These are phyloP conservation scores for Myiozetetes cayanensis DNA, from an alignment of 2,113 vertebrate genomes.

Conservation along the genomic window DNA sequence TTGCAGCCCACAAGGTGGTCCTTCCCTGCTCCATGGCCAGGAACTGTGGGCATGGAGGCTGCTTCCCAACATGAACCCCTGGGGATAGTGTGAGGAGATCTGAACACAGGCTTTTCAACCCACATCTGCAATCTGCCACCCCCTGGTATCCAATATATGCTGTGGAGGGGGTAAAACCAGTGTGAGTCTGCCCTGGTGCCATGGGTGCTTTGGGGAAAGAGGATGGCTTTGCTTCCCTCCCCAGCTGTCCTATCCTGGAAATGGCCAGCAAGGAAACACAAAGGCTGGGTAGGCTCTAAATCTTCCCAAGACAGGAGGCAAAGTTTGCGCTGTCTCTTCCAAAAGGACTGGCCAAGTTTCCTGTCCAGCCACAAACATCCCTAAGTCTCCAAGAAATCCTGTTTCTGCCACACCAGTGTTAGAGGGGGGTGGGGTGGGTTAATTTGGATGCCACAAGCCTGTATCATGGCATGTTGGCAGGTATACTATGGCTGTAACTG, in stretches of 20 bases:
- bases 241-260: background rate
- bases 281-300: background rate
- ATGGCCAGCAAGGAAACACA: background rate
- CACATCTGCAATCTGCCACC: background rate
- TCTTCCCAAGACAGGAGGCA: background rate
- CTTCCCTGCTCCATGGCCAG: background rate
- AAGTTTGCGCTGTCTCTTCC: background rate
- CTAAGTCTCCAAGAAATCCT: background rate
- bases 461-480: fast-evolving
- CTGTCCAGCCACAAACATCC: background rate
- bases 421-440: background rate
- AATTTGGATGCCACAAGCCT: background rate
- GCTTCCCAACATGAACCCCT: background rate
- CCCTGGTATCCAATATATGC: background rate
- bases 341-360: background rate
- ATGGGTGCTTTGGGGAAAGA: fast-evolving
- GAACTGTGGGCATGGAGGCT: background rate
- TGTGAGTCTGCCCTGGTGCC: background rate
- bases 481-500: background rate
- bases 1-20: background rate
- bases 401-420: background rate
- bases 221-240: background rate
- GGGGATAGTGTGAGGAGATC: background rate
- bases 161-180: background rate
- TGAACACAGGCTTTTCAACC: background rate